Evolutionary conservation across 2,888 invertebrate species (phyloP), one percentile per base, ranked within the genome.

Genomic region (Eristalis tenax): DNA sequence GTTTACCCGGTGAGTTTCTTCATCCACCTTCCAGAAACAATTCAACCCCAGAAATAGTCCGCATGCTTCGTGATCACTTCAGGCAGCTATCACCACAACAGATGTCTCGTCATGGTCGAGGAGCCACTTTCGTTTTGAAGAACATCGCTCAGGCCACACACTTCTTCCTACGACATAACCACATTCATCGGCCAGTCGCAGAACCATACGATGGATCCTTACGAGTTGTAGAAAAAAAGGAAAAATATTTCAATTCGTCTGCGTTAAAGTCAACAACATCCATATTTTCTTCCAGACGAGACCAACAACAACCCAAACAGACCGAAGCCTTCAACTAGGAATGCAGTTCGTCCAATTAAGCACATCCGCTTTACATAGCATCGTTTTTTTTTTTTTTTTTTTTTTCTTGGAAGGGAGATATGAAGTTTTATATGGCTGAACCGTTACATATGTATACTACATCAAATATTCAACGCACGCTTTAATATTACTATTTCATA

Each of bases 151-250:
- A 71, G 10, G 71, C 71, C n/a, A 40, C 26, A 40, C 71, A 71
- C 26, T 57, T 56, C 57, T 70, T 70, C 35, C n/a, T 70, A 18
- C 32, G 69, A 13, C 57, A 70, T 35, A 57, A 70, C 13, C 71
- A 71, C 22, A 71, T 59, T 3, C 35, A 59, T 59, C 57, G 59
- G 2, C 59, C 59, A 18, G 59, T 59, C 59, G 57, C 38, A 10
- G n/a, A 13, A 15, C 70, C 70, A 13, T 70, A 66, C 43, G 66
- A 13, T n/a, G n/a, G n/a, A n/a, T n/a, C n/a, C n/a, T n/a, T n/a
- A n/a, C n/a, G n/a, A n/a, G 40, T 40, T 13, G 40, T 66, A 0
- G 40, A 66, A 26, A 40, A 43, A 8, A 43, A 18, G 18, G 35
- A 64, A 6, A 64, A 35, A 35, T 64, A 64, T 64, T 64, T 64